Evolutionary conservation across 2,888 invertebrate species (phyloP).

Genomic region (Girardia tigrina): DNA sequence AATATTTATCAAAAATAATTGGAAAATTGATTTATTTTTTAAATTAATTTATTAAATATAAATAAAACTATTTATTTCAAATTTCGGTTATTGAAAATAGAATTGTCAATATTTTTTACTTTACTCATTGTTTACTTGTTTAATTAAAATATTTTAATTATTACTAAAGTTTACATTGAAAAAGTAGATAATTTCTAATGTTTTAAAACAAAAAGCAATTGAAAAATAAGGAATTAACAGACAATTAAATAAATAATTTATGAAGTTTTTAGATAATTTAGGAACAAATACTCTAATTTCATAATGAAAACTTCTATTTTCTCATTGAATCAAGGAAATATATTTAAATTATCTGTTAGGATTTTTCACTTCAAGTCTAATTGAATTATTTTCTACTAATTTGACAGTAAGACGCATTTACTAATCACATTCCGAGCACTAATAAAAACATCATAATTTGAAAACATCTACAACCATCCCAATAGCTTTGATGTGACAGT

Average conservation of each 20-base stretch:
- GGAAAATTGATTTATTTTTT: too few relatives aligned
- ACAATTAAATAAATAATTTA: background rate
- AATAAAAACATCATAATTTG: background rate
- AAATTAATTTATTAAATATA: too few relatives aligned
- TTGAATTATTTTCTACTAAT: background rate
- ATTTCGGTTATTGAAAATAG: too few relatives aligned
- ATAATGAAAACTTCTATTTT: background rate
- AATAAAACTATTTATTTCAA: too few relatives aligned
- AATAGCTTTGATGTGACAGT: background rate
- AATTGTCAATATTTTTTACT: too few relatives aligned
- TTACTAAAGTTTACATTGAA: background rate
- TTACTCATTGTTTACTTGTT: background rate
- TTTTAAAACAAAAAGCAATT: background rate
- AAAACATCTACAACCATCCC: background rate
- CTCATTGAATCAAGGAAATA: background rate
- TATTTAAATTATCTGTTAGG: background rate
- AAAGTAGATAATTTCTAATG: too few relatives aligned
- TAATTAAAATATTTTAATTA: background rate
- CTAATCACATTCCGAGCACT: background rate
- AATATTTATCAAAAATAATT: too few relatives aligned
- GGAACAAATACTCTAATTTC: background rate
- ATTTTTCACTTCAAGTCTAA: background rate
- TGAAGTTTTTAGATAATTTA: background rate
- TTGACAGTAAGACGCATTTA: background rate
- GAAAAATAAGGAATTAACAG: too few relatives aligned